Base-by-base conservation (phyloP, 2,113 vertebrate genomes). In the Carassius carassius region DNA sequence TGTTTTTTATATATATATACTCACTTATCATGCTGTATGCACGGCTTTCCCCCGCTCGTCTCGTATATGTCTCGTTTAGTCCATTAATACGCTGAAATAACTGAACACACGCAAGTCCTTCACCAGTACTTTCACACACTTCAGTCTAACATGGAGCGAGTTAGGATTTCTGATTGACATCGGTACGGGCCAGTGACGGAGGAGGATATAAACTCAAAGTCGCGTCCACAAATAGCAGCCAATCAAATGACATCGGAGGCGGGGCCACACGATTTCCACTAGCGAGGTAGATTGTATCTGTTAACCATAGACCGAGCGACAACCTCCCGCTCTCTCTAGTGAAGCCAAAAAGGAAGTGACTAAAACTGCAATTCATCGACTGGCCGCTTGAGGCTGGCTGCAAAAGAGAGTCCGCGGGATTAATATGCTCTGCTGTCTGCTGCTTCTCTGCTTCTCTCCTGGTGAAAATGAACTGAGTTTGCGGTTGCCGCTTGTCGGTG, bases 1-100 rank as follows among this genome's bases (percentile, higher is more conserved):
- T 21, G 21, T 17, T 56, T 17, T 29, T 35, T 47, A 6, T 3
- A 35, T 12, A 80, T 11, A 70, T 80, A 81, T 90, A 95, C 95
- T 95, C 91, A 95, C 95, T 70, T 86, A 89, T 89, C 94, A 95
- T 95, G 88, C 94, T 95, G 93, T 92, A 89, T 73, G 86, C 86
- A 82, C 25, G 70, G 80, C 41, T 14, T 88, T 89, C 84, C 5
- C 3, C 17, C 29, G 49, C 70, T 74, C 62, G 84, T 86, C 83
- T 87, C 87, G 73, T 74, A 83, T 84, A 35, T 86, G 60, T 76
- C 29, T 89, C 86, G 83, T 83, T 88, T 93, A 93, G 88, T 93
- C 90, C 87, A 89, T 90, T 90, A 89, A 92, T 87, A 77, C 74
- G 49, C 83, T 93, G 72, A 93, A 93, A 92, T 91, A 92, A 16